Percentiles rank a stretch among this genome's conserved stretches.
Conservation (phyloP, 2,888 invertebrate species). For the Caenorhabditis auriculariae region DNA sequence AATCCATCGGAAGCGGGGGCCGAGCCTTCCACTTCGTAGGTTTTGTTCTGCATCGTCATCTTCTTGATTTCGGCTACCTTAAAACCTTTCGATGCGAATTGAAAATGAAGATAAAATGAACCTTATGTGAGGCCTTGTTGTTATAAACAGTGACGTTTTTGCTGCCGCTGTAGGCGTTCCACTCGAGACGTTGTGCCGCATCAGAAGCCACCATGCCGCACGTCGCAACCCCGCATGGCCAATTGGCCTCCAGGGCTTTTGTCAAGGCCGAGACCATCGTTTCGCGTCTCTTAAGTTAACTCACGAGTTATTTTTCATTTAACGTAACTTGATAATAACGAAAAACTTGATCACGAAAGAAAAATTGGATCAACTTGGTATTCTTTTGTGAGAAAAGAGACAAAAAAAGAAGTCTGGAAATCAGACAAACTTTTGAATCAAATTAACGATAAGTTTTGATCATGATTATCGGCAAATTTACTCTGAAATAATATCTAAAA, state of each 20-base stretch:
- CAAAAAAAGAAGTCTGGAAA: no score
- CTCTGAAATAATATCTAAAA: no score
- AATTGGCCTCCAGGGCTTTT: constrained; percentile 24
- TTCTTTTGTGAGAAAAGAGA: no score
- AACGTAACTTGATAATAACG: neutral
- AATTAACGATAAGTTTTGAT: no score
- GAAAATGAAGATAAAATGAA: neutral
- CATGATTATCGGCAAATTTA: no score
- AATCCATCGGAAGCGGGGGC: constrained; percentile 18
- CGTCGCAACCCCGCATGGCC: constrained; percentile 14
- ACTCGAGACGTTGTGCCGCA: constrained; percentile 34
- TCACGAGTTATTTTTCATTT: neutral
- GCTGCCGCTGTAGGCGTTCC: constrained; percentile 17
- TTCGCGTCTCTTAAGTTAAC: constrained; percentile 24
- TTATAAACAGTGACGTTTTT: constrained; percentile 40
- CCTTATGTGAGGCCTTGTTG: constrained; percentile 37
- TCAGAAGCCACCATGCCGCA: neutral
- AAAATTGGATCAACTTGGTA: no score
- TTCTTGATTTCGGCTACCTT: constrained; percentile 36
- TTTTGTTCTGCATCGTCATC: constrained; percentile 8
- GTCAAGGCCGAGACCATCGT: constrained; percentile 21
- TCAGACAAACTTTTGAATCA: no score
- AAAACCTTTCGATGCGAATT: constrained; percentile 1
- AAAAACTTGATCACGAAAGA: no score
- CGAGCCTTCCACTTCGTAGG: constrained; percentile 12